phyloP scores from a whole-genome alignment of 1,140 invertebrate genomes.

The Wiebesia pumilae region DNA sequence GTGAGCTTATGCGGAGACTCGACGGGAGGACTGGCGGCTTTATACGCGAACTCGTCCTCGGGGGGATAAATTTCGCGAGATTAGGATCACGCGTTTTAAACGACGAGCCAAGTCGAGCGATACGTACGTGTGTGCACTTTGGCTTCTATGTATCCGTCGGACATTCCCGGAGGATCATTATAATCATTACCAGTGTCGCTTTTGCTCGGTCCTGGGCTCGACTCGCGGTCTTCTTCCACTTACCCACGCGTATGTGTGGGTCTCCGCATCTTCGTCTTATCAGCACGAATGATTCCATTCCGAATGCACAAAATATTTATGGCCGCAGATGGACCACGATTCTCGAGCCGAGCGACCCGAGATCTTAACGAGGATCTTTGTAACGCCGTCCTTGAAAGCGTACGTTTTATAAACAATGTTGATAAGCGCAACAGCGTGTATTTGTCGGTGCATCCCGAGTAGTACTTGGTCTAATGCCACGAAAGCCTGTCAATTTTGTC shows the following conservation, averaged over 20 bases:
- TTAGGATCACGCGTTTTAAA: constrained; percentile 45
- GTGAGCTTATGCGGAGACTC: constrained; percentile 1
- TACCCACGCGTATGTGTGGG: no score
- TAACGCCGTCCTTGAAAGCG: not conserved
- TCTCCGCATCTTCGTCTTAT: not conserved
- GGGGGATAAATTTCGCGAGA: constrained; percentile 52
- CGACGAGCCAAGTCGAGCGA: not conserved
- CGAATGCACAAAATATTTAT: constrained; percentile 44
- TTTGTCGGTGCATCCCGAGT: not conserved
- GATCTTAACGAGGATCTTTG: constrained; percentile 45
- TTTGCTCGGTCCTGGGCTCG: not conserved
- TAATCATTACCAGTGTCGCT: constrained; percentile 43
- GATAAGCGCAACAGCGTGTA: not conserved
- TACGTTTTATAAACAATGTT: constrained; percentile 15
- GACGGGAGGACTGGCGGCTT: not conserved
- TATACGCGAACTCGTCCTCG: constrained; percentile 26
- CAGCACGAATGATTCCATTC: constrained; percentile 44
- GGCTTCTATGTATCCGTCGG: constrained; percentile 29
- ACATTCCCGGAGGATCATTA: constrained; percentile 49
- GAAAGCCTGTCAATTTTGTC: not conserved
- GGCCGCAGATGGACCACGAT: constrained; percentile 20
- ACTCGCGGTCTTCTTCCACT: not conserved
- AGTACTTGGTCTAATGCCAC: not conserved
- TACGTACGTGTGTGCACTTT: not conserved
- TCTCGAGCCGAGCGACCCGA: not conserved